These are phyloP conservation scores for Noctua fimbriata DNA, from an alignment of 2,888 invertebrate genomes.

Conservation along the genomic window DNA sequence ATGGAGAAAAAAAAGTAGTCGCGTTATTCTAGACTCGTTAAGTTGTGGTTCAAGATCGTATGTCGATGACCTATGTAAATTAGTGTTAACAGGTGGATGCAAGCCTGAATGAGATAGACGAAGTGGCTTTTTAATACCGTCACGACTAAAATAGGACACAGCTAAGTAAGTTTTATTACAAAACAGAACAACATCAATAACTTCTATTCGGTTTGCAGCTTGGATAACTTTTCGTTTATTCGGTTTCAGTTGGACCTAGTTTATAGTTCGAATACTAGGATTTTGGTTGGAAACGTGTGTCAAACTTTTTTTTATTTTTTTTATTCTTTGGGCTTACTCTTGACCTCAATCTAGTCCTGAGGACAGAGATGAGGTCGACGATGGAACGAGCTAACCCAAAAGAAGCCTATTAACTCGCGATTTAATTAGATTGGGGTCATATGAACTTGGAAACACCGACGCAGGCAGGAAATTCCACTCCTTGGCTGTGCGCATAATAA, in stretches of 20 bases:
- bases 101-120: constrained; percentile 23
- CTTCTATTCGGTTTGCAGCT: background rate
- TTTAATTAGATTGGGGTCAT: too few relatives aligned
- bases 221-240: constrained; percentile 16
- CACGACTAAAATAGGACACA: constrained; percentile 22
- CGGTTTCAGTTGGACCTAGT: constrained; percentile 17
- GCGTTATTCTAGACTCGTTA: constrained; percentile 60
- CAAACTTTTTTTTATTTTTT: too few relatives aligned
- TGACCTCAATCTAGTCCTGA: too few relatives aligned
- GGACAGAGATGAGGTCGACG: too few relatives aligned
- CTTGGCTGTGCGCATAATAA: too few relatives aligned
- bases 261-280: constrained; percentile 4
- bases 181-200: constrained; percentile 9
- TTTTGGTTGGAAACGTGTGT: constrained; percentile 24
- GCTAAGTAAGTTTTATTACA: constrained; percentile 15
- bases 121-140: constrained; percentile 29
- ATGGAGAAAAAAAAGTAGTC: constrained; percentile 70
- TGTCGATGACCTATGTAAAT: constrained; percentile 67
- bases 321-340: too few relatives aligned
- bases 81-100: constrained; percentile 57
- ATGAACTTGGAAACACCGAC: too few relatives aligned
- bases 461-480: too few relatives aligned
- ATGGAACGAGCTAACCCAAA: too few relatives aligned
- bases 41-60: constrained; percentile 68
- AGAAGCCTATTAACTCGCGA: too few relatives aligned